These are phyloP conservation scores for Chelidonichthys spinosus DNA, from an alignment of 2,797 vertebrate species.

Conservation along the genomic window DNA sequence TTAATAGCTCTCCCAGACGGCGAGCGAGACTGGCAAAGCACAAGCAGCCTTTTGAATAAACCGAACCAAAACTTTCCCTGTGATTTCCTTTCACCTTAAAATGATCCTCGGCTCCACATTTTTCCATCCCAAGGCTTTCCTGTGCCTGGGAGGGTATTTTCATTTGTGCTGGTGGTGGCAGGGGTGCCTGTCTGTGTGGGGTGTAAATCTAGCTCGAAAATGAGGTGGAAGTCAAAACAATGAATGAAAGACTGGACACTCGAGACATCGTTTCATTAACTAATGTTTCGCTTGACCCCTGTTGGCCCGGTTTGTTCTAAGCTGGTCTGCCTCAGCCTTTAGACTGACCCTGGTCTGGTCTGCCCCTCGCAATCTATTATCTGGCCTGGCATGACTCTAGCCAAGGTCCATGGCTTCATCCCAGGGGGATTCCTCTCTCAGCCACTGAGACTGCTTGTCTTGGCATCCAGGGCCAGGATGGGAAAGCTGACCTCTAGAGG, in stretches of 20 bases:
- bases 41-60: conserved; percentile 72
- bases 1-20: conserved; percentile 71
- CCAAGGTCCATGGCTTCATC: conserved; percentile 62
- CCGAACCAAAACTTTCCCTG: conserved; percentile 59
- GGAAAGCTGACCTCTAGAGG: conserved; percentile 80
- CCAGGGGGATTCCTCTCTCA: conserved; percentile 70
- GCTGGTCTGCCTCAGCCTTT: conserved; percentile 20
- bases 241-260: conserved; percentile 46
- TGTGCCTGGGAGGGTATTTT: conserved; percentile 68
- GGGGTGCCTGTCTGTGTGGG: conserved; percentile 48
- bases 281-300: conserved; percentile 39
- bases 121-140: conserved; percentile 75
- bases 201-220: conserved; percentile 59
- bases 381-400: conserved; percentile 65
- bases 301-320: conserved; percentile 23
- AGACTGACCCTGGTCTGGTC: conserved; percentile 37
- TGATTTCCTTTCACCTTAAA: conserved; percentile 83
- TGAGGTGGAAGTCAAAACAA: conserved; percentile 57
- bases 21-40: conserved; percentile 50
- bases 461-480: conserved; percentile 74
- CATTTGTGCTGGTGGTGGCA: conserved; percentile 56
- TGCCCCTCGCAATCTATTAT: conserved; percentile 58
- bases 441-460: conserved; percentile 76
- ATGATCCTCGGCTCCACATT: conserved; percentile 73
- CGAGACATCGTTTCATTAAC: conserved; percentile 32